Evolutionary conservation across 2,888 invertebrate genomes (phyloP).

Genomic region (Zygogramma bicolorata): DNA sequence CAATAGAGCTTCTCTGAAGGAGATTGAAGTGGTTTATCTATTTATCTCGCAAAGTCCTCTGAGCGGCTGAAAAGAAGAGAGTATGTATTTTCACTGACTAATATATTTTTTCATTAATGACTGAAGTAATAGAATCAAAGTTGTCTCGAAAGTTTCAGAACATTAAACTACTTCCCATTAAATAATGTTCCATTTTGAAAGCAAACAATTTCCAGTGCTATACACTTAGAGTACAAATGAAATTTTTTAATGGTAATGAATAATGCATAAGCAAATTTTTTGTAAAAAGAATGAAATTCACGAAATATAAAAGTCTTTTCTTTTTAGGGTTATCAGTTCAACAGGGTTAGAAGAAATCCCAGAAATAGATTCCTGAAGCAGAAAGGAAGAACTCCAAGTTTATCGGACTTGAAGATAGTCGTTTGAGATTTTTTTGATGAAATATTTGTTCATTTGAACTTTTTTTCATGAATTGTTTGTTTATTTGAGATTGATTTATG

Average conservation of each 20-base stretch:
- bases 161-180: not conserved
- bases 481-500: not conserved
- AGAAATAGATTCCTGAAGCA: not conserved
- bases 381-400: not conserved
- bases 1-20: conserved; percentile 1
- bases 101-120: not conserved
- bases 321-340: not conserved
- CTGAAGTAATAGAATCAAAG: not conserved
- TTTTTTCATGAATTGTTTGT: not conserved
- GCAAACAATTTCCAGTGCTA: no score
- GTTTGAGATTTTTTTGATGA: not conserved
- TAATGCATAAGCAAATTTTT: not conserved
- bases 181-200: no score
- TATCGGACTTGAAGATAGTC: not conserved
- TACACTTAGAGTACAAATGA: no score
- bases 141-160: not conserved
- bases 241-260: not conserved
- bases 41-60: not conserved
- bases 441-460: not conserved
- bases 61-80: not conserved
- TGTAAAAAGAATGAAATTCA: not conserved
- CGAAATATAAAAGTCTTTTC: not conserved
- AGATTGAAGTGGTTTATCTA: conserved; percentile 2
- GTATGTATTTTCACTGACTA: not conserved
- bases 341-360: not conserved